phyloP scores from a whole-genome alignment of 1,140 invertebrate genomes.

The Ectropis grisescens region DNA sequence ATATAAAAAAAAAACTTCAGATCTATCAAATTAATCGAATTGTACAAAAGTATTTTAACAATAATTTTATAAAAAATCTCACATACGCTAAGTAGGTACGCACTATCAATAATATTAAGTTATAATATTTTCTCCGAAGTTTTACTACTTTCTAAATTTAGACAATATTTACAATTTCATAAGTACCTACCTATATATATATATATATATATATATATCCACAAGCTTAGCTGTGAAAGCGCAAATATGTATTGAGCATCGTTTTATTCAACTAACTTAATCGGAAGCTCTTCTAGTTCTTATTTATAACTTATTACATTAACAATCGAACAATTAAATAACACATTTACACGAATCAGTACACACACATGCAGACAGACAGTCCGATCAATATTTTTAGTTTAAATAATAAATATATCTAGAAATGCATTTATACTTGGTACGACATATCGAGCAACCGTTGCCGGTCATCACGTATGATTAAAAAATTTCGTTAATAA shows the following conservation, averaged over 20 bases:
- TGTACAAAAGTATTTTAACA: constrained; percentile 54
- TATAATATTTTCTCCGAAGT: constrained; percentile 38
- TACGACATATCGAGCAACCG: constrained; percentile 48
- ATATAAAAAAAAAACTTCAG: constrained; percentile 49
- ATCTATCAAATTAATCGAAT: constrained; percentile 47
- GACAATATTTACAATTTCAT: constrained; percentile 55
- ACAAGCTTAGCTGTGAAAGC: constrained; percentile 60
- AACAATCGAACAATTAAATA: constrained; percentile 60
- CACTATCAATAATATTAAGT: constrained; percentile 46
- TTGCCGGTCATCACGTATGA: constrained; percentile 19
- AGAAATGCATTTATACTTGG: constrained; percentile 66
- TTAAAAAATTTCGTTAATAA: constrained; percentile 39
- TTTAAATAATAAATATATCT: constrained; percentile 64
- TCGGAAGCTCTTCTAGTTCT: constrained; percentile 30
- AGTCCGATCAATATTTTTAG: constrained; percentile 48
- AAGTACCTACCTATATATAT: constrained; percentile 18
- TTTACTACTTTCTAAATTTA: constrained; percentile 61
- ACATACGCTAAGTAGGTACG: constrained; percentile 63
- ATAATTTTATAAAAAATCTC: constrained; percentile 47
- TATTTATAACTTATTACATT: constrained; percentile 31
- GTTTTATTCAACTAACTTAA: constrained; percentile 30
- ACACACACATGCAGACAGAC: constrained; percentile 58
- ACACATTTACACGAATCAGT: constrained; percentile 47
- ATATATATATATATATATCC: constrained; percentile 18
- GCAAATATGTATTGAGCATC: constrained; percentile 64